These are phyloP conservation scores for Australoheros facetus DNA, from an alignment of 2,797 vertebrate species.

Conservation along the genomic window DNA sequence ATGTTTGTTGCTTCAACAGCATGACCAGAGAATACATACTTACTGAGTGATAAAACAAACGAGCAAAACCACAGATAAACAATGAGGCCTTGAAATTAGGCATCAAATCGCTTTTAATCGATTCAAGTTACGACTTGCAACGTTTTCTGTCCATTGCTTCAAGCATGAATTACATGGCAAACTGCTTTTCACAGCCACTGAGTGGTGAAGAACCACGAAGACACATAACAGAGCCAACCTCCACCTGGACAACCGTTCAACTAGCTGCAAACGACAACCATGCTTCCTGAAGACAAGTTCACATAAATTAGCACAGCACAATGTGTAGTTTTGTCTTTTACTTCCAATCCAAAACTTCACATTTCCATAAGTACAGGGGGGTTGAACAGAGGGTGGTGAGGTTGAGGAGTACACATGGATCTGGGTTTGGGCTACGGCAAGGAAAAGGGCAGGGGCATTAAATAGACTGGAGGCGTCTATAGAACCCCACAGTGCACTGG, in stretches of 20 bases:
- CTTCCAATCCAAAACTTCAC: slow-evolving; percentile 65
- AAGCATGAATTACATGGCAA: slow-evolving; percentile 42
- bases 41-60: neutral
- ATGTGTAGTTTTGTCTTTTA: slow-evolving; percentile 62
- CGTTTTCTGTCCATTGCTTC: slow-evolving; percentile 19
- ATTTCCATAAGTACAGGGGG: slow-evolving; percentile 53
- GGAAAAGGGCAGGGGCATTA: slow-evolving; percentile 32
- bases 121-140: slow-evolving; percentile 4
- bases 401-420: slow-evolving; percentile 53
- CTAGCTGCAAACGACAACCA: slow-evolving; percentile 52
- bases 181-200: slow-evolving; percentile 43
- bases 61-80: slow-evolving; percentile 26
- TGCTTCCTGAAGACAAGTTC: slow-evolving; percentile 39
- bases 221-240: slow-evolving; percentile 55
- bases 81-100: neutral
- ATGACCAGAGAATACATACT: slow-evolving; percentile 31
- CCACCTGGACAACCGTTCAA: slow-evolving; percentile 51
- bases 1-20: neutral
- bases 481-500: slow-evolving; percentile 60
- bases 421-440: slow-evolving; percentile 45
- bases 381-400: slow-evolving; percentile 63
- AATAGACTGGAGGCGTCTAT: slow-evolving; percentile 42
- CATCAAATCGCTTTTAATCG: slow-evolving; percentile 12
- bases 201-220: slow-evolving; percentile 42
- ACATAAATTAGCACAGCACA: slow-evolving; percentile 46